A percentile compares a stretch with the other conserved stretches of the same genome.
Evolutionary conservation across 1,140 invertebrate species (phyloP).

Genomic region (Sinonovacula constricta): DNA sequence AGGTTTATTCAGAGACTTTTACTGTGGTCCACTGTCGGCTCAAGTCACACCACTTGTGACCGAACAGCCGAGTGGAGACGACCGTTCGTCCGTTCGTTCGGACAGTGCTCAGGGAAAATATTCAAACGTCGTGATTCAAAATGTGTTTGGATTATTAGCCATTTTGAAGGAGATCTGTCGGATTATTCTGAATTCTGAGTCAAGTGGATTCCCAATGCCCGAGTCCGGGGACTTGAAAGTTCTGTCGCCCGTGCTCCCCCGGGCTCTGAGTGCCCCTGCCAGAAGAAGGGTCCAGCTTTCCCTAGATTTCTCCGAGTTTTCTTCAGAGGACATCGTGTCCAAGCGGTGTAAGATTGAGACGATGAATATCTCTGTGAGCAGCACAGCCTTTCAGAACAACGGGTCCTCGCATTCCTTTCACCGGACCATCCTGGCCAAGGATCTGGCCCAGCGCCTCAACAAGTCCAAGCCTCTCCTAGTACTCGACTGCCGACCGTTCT

Average conservation of each 20-base stretch:
- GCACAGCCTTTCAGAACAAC: constrained; percentile 36
- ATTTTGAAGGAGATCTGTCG: constrained; percentile 21
- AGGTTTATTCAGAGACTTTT: constrained; percentile 1
- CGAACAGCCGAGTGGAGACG: constrained; percentile 4
- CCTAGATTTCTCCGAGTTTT: constrained; percentile 60
- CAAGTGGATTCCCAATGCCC: constrained; percentile 61
- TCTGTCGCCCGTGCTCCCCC: constrained; percentile 57
- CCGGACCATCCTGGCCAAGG: constrained; percentile 64
- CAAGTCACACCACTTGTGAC: not conserved
- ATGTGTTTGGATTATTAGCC: constrained; percentile 21
- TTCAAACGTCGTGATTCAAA: constrained; percentile 25
- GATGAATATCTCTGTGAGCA: constrained; percentile 59
- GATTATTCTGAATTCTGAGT: constrained; percentile 26
- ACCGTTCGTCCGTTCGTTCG: constrained; percentile 37
- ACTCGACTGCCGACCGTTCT: constrained; percentile 86
- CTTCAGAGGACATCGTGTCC: constrained; percentile 53
- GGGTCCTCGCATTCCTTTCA: constrained; percentile 22
- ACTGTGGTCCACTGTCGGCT: constrained; percentile 4
- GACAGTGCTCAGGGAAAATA: not conserved
- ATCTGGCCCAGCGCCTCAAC: constrained; percentile 63
- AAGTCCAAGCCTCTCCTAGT: constrained; percentile 80
- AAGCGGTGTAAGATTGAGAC: constrained; percentile 70
- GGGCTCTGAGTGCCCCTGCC: constrained; percentile 52
- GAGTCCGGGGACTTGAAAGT: constrained; percentile 70
- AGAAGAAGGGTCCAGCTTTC: constrained; percentile 56